phyloP scores from a whole-genome alignment of 92 coral and sea anemone genomes.

The Epizoanthus illoricatus region DNA sequence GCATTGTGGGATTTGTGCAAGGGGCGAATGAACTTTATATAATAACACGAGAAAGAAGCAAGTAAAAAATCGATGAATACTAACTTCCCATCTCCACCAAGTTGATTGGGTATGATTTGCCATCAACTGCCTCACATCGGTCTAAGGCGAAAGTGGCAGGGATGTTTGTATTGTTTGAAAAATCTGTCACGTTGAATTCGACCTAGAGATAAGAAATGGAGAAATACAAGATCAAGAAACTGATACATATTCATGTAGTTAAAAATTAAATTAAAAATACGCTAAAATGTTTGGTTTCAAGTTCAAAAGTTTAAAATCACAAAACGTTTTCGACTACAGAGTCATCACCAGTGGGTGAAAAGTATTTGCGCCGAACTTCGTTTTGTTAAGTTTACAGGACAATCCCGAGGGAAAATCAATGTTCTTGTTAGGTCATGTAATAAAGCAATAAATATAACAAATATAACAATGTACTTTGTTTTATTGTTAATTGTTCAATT shows the following conservation, averaged over 20 bases:
- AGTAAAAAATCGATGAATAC: not conserved
- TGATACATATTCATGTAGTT: not conserved
- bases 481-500: no score
- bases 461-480: no score
- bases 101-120: conserved; percentile 52
- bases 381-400: no score
- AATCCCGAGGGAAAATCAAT: no score
- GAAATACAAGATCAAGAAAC: not conserved
- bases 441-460: no score
- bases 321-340: no score
- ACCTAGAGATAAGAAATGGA: conserved; percentile 2
- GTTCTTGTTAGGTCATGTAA: no score
- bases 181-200: conserved; percentile 57
- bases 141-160: conserved; percentile 56
- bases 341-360: no score
- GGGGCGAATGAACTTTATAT: not conserved
- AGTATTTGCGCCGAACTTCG: no score
- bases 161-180: conserved; percentile 82
- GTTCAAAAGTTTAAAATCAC: no score
- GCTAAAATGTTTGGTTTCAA: no score
- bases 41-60: not conserved
- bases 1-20: not conserved
- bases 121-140: conserved; percentile 61
- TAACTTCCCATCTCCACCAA: conserved; percentile 75
- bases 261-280: not conserved